phyloP scores from a whole-genome alignment of 2,113 vertebrate species.

The Gracilinanus agilis region DNA sequence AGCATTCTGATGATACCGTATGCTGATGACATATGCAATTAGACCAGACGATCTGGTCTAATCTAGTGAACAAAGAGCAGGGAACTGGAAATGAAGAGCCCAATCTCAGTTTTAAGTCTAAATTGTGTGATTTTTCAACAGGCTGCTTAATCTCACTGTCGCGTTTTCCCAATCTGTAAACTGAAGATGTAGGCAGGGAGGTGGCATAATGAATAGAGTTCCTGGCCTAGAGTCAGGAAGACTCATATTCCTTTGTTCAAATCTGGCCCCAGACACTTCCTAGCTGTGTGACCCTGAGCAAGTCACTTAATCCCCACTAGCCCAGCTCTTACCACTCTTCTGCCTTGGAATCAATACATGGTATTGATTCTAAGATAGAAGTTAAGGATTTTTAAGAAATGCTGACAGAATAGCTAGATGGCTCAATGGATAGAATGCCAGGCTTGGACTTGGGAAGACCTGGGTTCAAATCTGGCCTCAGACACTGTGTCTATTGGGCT shows the following conservation, averaged over 20 bases:
- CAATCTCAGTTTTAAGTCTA: constrained; percentile 25
- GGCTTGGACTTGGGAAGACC: too few species aligned
- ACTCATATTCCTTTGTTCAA: not conserved
- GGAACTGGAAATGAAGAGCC: constrained; percentile 30
- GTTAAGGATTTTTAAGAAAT: too few species aligned
- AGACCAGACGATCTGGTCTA: constrained; percentile 4
- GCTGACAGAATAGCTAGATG: too few species aligned
- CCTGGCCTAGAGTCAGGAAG: not conserved
- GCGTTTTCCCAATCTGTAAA: not conserved
- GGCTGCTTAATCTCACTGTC: not conserved
- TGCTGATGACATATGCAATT: not conserved
- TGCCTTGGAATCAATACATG: too few species aligned
- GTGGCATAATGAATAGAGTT: not conserved
- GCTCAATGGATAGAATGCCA: too few species aligned
- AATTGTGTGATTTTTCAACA: constrained; percentile 39
- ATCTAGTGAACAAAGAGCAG: constrained; percentile 54
- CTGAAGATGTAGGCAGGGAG: not conserved
- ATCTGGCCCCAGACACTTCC: not conserved
- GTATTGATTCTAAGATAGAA: too few species aligned
- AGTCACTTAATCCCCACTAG: too few species aligned
- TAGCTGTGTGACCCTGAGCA: too few species aligned
- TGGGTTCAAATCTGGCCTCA: not conserved
- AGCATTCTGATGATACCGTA: constrained; percentile 13
- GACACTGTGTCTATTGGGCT: too few species aligned
- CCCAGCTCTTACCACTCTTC: too few species aligned